phyloP scores from a whole-genome alignment of 2,113 vertebrate species.

The Amia ocellicauda region DNA sequence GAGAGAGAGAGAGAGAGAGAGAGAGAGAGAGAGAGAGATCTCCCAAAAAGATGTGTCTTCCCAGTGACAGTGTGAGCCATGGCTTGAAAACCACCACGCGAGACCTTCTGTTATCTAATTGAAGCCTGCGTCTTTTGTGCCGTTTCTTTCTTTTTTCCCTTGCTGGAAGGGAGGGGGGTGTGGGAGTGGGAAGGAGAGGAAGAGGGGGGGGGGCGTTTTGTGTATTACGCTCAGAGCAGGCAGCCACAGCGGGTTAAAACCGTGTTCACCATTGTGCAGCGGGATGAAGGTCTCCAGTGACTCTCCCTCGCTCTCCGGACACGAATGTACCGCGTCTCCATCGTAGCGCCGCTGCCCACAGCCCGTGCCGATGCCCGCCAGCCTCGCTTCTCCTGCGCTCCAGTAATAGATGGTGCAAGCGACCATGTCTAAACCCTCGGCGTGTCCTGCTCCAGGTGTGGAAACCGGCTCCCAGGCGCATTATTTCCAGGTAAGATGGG shows the following conservation, averaged over 20 bases:
- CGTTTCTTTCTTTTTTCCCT: no score
- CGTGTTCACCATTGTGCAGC: neutral
- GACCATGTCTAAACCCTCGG: constrained; percentile 73
- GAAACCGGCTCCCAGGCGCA: constrained; percentile 66
- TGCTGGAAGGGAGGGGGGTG: no score
- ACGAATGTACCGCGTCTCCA: constrained; percentile 37
- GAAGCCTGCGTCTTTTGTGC: no score
- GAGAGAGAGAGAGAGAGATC: constrained; percentile 26
- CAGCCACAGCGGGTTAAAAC: no score
- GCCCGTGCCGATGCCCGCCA: constrained; percentile 46
- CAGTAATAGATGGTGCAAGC: constrained; percentile 69
- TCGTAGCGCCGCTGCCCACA: constrained; percentile 43
- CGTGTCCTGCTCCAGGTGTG: constrained; percentile 65
- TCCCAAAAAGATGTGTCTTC: neutral
- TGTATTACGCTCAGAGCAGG: no score
- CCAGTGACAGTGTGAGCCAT: neutral
- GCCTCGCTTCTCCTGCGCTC: constrained; percentile 57
- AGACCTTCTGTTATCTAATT: no score
- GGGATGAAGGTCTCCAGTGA: no score
- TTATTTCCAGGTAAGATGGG: constrained; percentile 67
- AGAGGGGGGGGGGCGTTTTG: no score
- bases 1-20: constrained; percentile 17
- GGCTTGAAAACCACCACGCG: no score
- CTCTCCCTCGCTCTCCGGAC: constrained; percentile 31
- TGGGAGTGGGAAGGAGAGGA: no score